Percentiles rank a stretch among this genome's conserved stretches.
These are phyloP conservation scores for Ascidia mentula DNA, from an alignment of 23 tunicate genomes.

Conservation along the genomic window DNA sequence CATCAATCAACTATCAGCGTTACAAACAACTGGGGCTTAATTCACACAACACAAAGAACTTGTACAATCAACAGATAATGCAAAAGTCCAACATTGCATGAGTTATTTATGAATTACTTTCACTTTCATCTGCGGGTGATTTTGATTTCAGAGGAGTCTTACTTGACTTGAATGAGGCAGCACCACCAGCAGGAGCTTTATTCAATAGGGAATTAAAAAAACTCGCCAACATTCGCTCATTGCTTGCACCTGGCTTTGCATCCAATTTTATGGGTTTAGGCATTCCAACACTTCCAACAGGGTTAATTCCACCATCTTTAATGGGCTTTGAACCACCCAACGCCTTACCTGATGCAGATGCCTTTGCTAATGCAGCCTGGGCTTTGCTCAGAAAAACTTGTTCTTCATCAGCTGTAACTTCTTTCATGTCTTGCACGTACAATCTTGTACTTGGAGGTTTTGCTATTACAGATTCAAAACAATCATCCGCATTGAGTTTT, in stretches of 20 bases:
- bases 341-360: conserved; percentile 25
- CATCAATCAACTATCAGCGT: too few species aligned
- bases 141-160: not conserved
- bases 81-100: not conserved
- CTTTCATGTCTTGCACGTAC: conserved; percentile 77
- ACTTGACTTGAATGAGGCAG: not conserved
- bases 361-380: conserved; percentile 39
- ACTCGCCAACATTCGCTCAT: conserved; percentile 96
- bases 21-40: too few species aligned
- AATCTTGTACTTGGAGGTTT: conserved; percentile 57
- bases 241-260: conserved; percentile 55
- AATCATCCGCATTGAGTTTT: conserved; percentile 54
- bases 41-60: too few species aligned
- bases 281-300: conserved; percentile 6
- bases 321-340: not conserved
- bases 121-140: not conserved
- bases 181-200: conserved; percentile 61
- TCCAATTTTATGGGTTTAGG: conserved; percentile 35
- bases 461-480: conserved; percentile 63
- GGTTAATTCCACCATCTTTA: not conserved
- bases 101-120: not conserved
- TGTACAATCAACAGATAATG: not conserved
- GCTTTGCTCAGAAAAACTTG: conserved; percentile 72
- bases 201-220: conserved; percentile 93
- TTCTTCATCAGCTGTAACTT: conserved; percentile 88